Evolutionary conservation across 2,113 vertebrate genomes (phyloP), one percentile per base, ranked within the genome.

Genomic region (Ceyx margarethae): DNA sequence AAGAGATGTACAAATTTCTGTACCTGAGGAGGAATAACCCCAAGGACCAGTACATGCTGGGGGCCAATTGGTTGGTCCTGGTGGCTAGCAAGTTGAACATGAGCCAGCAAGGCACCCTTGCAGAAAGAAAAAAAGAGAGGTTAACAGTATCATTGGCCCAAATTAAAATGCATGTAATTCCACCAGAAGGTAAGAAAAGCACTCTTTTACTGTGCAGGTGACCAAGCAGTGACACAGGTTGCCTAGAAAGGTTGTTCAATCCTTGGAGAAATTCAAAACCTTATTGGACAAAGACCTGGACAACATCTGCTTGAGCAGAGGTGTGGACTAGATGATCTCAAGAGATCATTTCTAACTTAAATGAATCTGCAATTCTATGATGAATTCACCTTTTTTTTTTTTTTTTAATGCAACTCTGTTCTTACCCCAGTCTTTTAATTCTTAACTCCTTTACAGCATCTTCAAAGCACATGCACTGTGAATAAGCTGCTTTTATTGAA

Each of bases 391-490:
- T 46, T 50, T 3, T 78, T 9, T 88, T 29, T 74, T 53, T 81
- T 54, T 31, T 14, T 78, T 35, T 4, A 58, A 65, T 54, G 53
- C n/a, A 81, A 68, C 72, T 88, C 7, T 72, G 31, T 83, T 66
- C 46, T 88, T 71, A 81, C 14, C n/a, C 18, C 10, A 53, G 35
- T 26, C 13, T 40, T 26, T 66, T 65, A 48, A 69, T 91, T 87
- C 60, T 66, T 60, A 86, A 57, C 54, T 90, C 46, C 50, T 87
- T 71, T 75, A 72, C 7, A 84, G 28, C 23, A 77, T 67, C 89
- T 92, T 93, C 92, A 95, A 95, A 95, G 78, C 56, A 64, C 23
- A 80, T 1, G 10, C 51, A 71, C 48, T 73, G 45, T 81, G 68
- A 89, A n/a, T 77, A 87, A 89, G 22, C 64, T 65, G 71, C 0